These are phyloP conservation scores for Leiothrix lutea DNA, from an alignment of 2,113 vertebrate species.

Conservation along the genomic window DNA sequence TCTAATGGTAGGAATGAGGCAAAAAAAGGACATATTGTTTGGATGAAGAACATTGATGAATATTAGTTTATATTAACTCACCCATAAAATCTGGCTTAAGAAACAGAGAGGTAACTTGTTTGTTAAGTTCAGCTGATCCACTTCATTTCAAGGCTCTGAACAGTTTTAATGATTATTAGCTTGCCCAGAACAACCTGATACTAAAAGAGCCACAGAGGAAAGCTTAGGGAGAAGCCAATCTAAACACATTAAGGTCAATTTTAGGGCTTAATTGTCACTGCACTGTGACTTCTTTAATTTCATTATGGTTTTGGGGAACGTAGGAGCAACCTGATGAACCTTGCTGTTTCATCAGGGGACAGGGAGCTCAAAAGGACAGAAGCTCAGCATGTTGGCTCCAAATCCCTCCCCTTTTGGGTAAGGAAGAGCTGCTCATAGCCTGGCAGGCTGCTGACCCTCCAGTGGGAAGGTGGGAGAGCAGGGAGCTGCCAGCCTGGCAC, in stretches of 20 bases:
- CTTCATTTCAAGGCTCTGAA: background rate
- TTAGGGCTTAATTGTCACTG: background rate
- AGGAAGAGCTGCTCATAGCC: background rate
- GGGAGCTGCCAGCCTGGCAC: background rate
- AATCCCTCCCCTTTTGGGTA: background rate
- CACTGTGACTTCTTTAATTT: background rate
- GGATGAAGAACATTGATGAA: fast-evolving
- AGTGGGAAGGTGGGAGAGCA: background rate
- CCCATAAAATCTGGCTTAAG: background rate
- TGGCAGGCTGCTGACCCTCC: background rate
- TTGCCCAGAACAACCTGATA: background rate
- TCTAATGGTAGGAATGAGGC: background rate
- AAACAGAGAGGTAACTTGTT: background rate
- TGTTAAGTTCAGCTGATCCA: background rate
- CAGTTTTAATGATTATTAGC: background rate
- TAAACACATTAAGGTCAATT: background rate
- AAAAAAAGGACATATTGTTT: background rate
- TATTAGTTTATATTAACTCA: background rate
- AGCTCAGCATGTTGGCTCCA: background rate
- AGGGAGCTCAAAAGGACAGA: background rate
- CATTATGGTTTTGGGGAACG: fast-evolving
- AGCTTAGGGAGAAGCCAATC: background rate
- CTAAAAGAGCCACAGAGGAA: background rate
- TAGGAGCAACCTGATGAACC: background rate
- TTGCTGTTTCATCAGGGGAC: fast-evolving